Conservation (phyloP, 2,888 invertebrate genomes). For the Alsophila aescularia region DNA sequence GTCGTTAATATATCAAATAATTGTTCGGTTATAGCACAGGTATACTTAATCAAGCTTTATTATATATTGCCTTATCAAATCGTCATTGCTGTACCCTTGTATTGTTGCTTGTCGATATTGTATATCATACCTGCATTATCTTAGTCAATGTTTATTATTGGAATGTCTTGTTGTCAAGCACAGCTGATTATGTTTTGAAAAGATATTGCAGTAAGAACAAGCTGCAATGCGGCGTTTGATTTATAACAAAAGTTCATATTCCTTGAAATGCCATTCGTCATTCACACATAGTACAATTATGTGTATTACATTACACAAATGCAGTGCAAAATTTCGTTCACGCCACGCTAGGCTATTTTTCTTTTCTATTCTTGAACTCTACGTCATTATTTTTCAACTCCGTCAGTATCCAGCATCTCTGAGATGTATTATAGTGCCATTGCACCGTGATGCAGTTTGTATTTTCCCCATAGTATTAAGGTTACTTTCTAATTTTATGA, state of each 20-base stretch:
- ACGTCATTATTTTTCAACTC: neutral
- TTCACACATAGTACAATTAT: constrained; percentile 3
- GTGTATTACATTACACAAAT: too few relatives aligned
- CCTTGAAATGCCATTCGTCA: neutral
- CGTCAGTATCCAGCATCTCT: neutral
- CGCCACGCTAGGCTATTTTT: neutral
- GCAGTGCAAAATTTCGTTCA: constrained; percentile 1
- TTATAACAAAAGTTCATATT: constrained; percentile 1
- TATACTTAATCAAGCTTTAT: constrained; percentile 5
- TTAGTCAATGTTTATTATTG: constrained; percentile 2
- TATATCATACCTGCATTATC: neutral
- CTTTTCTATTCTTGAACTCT: constrained; percentile 2
- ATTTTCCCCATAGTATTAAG: constrained; percentile 22
- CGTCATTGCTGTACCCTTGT: constrained; percentile 12
- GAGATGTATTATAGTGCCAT: neutral
- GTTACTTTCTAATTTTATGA: constrained; percentile 40
- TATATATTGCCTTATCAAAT: constrained; percentile 7
- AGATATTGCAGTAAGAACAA: neutral
- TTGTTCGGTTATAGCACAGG: neutral
- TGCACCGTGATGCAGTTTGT: neutral
- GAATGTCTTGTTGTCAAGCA: constrained; percentile 6
- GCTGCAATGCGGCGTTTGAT: neutral
- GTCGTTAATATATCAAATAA: constrained; percentile 3
- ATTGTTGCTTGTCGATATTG: constrained; percentile 3
- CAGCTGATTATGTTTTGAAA: neutral